A percentile compares a stretch with the other conserved stretches of the same genome.
Evolutionary conservation across 2,113 vertebrate species (phyloP).

Genomic region (Gobiocypris rarus): DNA sequence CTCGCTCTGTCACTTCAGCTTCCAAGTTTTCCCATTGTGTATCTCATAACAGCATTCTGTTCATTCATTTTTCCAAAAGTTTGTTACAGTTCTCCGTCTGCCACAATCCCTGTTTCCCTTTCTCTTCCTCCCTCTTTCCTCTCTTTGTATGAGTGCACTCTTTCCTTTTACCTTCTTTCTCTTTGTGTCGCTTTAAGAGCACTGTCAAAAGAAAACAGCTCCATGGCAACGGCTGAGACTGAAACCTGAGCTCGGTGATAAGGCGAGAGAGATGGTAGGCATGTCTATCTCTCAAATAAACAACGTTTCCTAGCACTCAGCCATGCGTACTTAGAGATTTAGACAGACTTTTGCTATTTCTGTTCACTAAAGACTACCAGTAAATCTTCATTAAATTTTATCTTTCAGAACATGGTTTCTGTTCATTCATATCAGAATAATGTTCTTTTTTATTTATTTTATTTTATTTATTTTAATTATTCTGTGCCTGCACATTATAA

Average conservation of each 20-base stretch:
- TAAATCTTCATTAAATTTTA: background rate
- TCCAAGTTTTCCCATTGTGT: no score
- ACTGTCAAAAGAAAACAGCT: conserved; percentile 51
- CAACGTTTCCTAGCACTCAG: background rate
- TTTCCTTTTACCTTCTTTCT: background rate
- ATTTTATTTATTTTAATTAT: no score
- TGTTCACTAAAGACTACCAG: background rate
- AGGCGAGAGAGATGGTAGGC: background rate
- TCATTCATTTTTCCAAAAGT: background rate
- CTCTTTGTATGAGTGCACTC: background rate
- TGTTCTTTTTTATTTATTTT: background rate
- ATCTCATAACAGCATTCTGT: background rate
- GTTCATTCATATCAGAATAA: background rate
- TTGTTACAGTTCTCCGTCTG: background rate
- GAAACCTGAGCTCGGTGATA: conserved; percentile 56
- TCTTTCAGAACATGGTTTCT: background rate
- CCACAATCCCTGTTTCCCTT: background rate
- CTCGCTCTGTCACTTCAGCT: background rate
- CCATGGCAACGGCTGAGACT: conserved; percentile 52
- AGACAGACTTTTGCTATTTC: background rate
- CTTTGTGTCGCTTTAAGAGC: conserved; percentile 36
- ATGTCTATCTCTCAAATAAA: background rate
- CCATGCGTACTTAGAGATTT: background rate
- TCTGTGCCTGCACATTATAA: background rate
- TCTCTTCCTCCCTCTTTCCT: conserved; percentile 13